Conservation (phyloP, 1,140 invertebrate genomes). For the Conopomorpha cramerella region DNA sequence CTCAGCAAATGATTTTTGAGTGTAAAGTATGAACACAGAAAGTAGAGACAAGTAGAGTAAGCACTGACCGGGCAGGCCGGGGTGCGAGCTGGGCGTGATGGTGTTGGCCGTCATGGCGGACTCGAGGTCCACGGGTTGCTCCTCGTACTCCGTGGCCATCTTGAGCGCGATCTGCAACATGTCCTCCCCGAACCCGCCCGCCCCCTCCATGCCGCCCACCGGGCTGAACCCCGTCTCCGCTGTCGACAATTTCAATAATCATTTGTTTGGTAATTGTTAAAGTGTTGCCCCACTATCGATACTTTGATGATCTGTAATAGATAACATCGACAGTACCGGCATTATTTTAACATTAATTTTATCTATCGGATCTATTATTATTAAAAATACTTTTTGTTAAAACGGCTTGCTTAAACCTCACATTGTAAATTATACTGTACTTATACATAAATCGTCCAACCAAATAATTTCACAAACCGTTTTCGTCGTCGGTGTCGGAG, state of each 20-base stretch:
- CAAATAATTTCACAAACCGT: slow-evolving; percentile 23
- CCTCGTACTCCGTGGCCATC: slow-evolving; percentile 83
- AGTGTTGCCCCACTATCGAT: slow-evolving; percentile 41
- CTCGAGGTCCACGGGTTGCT: slow-evolving; percentile 75
- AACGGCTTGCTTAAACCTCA: too few relatives aligned
- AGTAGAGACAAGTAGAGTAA: too few relatives aligned
- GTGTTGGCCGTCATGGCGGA: slow-evolving; percentile 75
- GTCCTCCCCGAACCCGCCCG: slow-evolving; percentile 79
- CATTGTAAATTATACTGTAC: too few relatives aligned
- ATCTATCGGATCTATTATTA: too few relatives aligned
- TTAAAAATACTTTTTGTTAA: too few relatives aligned
- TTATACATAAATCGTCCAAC: too few relatives aligned
- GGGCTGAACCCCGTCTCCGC: slow-evolving; percentile 64
- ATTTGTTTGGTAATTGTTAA: too few relatives aligned
- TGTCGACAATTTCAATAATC: slow-evolving; percentile 65
- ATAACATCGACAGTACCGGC: too few relatives aligned
- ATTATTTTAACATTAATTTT: too few relatives aligned
- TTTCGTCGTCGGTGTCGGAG: slow-evolving; percentile 75
- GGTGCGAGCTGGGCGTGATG: slow-evolving; percentile 69
- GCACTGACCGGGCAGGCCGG: slow-evolving; percentile 42
- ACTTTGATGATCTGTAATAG: background rate
- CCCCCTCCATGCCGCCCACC: slow-evolving; percentile 60
- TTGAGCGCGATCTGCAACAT: slow-evolving; percentile 86
- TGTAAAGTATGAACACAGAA: too few relatives aligned
- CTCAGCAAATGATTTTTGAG: too few relatives aligned